Percentiles rank a stretch among this genome's conserved stretches.
These are phyloP conservation scores for Drosophila percnosoma DNA, from an alignment of 2,888 invertebrate species.

Conservation along the genomic window DNA sequence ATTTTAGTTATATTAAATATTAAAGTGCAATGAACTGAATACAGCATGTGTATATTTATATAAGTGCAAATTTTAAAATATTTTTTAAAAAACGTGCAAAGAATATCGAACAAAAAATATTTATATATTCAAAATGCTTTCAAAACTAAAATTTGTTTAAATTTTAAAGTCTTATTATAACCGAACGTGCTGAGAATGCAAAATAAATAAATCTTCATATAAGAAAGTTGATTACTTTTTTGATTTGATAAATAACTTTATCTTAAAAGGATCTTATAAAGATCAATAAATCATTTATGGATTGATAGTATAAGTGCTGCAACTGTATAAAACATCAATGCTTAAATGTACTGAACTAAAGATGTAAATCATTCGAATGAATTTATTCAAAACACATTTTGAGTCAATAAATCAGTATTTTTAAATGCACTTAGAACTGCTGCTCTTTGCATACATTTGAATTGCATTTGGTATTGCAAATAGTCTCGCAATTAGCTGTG, in stretches of 20 bases:
- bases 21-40: not conserved
- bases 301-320: not conserved
- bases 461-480: conserved; percentile 8
- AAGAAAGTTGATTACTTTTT: not conserved
- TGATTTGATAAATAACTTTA: not conserved
- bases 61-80: not conserved
- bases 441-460: conserved; percentile 8
- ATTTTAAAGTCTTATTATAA: not conserved
- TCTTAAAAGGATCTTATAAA: not conserved
- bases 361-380: not conserved
- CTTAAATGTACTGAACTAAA: not conserved
- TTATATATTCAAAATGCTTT: not conserved
- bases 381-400: not conserved
- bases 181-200: not conserved
- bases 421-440: conserved; percentile 1
- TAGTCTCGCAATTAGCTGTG: conserved; percentile 15
- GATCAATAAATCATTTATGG: not conserved
- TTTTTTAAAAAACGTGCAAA: not conserved
- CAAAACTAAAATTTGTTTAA: not conserved
- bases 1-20: conserved; percentile 29
- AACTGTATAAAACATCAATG: not conserved
- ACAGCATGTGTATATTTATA: not conserved
- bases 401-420: not conserved
- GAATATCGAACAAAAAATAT: not conserved
- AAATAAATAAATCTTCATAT: not conserved